These are phyloP conservation scores for Ecliptopera silaceata DNA, from an alignment of 2,888 invertebrate species.

Conservation along the genomic window DNA sequence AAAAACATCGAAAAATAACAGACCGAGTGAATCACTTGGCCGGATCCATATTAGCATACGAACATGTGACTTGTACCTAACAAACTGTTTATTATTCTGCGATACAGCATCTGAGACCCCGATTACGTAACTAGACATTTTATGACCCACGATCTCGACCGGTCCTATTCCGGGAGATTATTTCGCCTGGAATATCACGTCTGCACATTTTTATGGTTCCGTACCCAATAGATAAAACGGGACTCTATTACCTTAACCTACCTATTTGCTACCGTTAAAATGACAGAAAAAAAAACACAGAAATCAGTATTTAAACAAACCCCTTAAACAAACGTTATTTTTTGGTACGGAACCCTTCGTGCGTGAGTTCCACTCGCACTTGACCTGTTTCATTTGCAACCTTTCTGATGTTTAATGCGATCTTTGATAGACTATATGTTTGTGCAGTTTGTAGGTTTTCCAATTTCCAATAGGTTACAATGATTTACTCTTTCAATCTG, in stretches of 20 bases:
- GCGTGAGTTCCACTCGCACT: no score
- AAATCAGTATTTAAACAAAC: no score
- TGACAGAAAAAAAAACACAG: no score
- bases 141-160: constrained; percentile 29
- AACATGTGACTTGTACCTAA: constrained; percentile 31
- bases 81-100: constrained; percentile 11
- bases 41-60: constrained; percentile 39
- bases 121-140: constrained; percentile 45
- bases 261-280: no score
- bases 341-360: no score
- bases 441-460: no score
- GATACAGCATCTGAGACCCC: constrained; percentile 8
- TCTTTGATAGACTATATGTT: no score
- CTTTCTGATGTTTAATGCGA: no score
- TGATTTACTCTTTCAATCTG: constrained; percentile 14
- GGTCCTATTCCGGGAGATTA: constrained; percentile 1
- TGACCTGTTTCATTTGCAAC: no score
- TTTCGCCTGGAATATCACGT: not conserved
- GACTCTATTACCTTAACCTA: no score
- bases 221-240: no score
- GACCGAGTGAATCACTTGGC: constrained; percentile 34
- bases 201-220: not conserved
- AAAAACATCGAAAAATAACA: constrained; percentile 20
- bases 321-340: no score
- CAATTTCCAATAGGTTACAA: not conserved